Evolutionary conservation across 2,797 vertebrate genomes (phyloP), one percentile per base, ranked within the genome.

Genomic region (Onychomys leucogaster): DNA sequence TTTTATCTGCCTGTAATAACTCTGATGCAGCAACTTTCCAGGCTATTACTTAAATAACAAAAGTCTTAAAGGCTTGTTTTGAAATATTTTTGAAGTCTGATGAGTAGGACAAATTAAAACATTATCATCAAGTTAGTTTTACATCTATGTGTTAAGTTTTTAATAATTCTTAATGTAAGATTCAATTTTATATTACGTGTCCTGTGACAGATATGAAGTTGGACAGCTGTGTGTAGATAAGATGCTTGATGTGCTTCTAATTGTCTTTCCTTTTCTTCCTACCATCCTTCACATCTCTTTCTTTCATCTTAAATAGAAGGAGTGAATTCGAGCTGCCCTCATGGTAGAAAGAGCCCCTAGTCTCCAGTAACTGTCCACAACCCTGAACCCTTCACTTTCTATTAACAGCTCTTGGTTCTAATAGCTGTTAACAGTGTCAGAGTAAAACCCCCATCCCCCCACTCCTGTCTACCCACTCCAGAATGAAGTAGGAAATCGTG

Each of bases 1-100:
- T 85, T 90, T 95, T 89, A 37, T 89, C 23, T 91, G n/a, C 71
- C 29, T 93, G 37, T 80, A 52, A 7, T 85, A 59, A 87, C 46
- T 88, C 21, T 21, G 16, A 27, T 83, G 67, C 49, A 57, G 25
- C n/a, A 46, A 5, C 29, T 49, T 91, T 94, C 34, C 78, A 95
- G 23, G 2, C 81, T 49, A 27, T 87, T 43, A 83, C 71, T 88
- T 96, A 96, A 89, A 67, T 93, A 89, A 87, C 69, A 34, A 89
- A 95, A 83, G 25, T 71, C 10, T 71, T 59, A 71, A 94, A 96
- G 46, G 6, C 76, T 95, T 90, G n/a, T 85, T 96, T 90, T 94
- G 16, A 86, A 71, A 75, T 95, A 43, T 86, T 84, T 96, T 81
- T 90, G 25, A 90, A 75, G 13, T 93, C 80, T 59, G 17, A 81